Evolutionary conservation across 1,140 invertebrate species (phyloP).

Genomic region (Hermatobates lingyangjiaoensis): DNA sequence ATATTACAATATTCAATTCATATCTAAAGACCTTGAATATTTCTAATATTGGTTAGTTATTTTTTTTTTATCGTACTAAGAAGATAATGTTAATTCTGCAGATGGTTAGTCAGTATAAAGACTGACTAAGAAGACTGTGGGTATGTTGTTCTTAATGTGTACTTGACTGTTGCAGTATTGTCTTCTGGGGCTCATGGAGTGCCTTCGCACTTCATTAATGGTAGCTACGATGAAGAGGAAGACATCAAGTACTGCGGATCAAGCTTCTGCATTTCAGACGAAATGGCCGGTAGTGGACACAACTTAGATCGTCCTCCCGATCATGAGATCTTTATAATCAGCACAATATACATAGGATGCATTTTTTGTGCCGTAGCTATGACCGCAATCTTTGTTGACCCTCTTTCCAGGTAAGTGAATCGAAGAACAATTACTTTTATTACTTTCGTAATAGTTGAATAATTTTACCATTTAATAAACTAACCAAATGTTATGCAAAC

Average conservation of each 20-base stretch:
- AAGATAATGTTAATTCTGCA: no score
- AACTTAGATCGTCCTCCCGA: slow-evolving; percentile 57
- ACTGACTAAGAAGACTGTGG: no score
- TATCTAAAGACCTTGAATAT: no score
- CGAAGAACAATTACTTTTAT: no score
- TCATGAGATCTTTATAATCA: slow-evolving; percentile 68
- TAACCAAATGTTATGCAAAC: no score
- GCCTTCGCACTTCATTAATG: slow-evolving; percentile 26
- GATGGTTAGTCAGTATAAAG: neutral
- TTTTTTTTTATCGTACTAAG: no score
- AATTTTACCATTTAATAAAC: no score
- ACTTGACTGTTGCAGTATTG: slow-evolving; percentile 36
- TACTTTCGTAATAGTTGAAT: no score
- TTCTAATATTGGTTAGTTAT: no score
- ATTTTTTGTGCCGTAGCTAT: slow-evolving; percentile 67
- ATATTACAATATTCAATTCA: no score
- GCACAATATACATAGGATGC: slow-evolving; percentile 71
- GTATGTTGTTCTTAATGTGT: no score
- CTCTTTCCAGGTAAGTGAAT: slow-evolving; percentile 51
- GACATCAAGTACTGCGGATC: slow-evolving; percentile 53
- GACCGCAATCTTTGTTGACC: slow-evolving; percentile 73
- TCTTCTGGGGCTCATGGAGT: slow-evolving; percentile 51
- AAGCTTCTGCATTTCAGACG: slow-evolving; percentile 52
- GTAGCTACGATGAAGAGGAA: slow-evolving; percentile 27
- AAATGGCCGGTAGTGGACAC: slow-evolving; percentile 36